These are phyloP conservation scores for Manis javanica DNA, from an alignment of 2,797 vertebrate genomes.

Conservation along the genomic window DNA sequence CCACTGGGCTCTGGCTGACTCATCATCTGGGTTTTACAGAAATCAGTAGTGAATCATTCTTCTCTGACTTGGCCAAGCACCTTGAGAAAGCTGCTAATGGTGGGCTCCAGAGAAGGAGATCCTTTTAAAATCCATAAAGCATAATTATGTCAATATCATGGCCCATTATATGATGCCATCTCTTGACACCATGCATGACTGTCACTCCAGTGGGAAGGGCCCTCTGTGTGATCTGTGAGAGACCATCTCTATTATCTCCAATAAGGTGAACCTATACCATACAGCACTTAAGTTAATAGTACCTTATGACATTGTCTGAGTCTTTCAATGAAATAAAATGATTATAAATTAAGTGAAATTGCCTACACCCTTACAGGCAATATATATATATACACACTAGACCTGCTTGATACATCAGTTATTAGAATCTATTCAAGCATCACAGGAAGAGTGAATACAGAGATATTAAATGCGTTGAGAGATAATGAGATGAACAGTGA, in stretches of 20 bases:
- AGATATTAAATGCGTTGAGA: background rate
- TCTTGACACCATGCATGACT: background rate
- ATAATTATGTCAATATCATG: conserved; percentile 51
- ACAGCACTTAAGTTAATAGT: conserved; percentile 47
- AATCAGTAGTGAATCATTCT: background rate
- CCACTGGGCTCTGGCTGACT: background rate
- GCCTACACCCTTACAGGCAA: background rate
- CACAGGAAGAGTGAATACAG: background rate
- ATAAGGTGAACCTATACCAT: conserved; percentile 26
- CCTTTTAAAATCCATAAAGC: conserved; percentile 59
- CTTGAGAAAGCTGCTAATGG: background rate
- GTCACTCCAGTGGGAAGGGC: background rate
- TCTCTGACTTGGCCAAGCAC: background rate
- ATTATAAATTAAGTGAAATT: conserved; percentile 56
- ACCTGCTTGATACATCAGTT: background rate
- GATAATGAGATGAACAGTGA: background rate
- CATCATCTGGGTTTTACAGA: background rate
- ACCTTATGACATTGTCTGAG: conserved; percentile 13
- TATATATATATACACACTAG: background rate
- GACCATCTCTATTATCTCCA: conserved; percentile 9
- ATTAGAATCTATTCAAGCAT: background rate
- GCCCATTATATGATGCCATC: conserved; percentile 42
- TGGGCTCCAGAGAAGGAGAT: background rate
- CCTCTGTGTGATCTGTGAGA: background rate
- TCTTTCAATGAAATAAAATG: conserved; percentile 48